Base-by-base conservation (phyloP, 2,797 vertebrate species). In the Picus viridis region DNA sequence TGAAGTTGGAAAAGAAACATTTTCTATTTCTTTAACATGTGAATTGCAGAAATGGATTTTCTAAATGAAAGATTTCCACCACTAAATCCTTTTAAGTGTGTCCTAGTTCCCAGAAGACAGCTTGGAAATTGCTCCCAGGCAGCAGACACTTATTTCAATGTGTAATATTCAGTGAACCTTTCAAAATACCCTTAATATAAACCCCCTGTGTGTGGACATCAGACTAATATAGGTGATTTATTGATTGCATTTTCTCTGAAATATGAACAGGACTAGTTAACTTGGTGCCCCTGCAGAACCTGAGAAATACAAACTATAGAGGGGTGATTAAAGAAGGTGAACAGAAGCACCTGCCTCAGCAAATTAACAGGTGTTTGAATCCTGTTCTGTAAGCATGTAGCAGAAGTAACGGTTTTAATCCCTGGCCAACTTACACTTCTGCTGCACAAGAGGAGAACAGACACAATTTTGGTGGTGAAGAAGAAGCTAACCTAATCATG, bases 71-170 rank as follows among this genome's bases (percentile, higher is more conserved):
- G 82, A 95, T 95, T 96, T 96, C 89, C 88, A 95, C 77, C 87
- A 90, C 77, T 97, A 97, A 97, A 97, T 97, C 92, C 91, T 97
- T 97, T 97, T 95, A 97, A 96, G 88, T 96, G 74, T 97, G 81
- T 95, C 92, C 95, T 96, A 71, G 86, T 95, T 97, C 95, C 93
- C 95, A 92, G 86, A 92, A 96, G 95, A 96, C 94, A 96, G 81
- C 82, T 93, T 95, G 61, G 59, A 97, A 97, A 97, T 96, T 97
- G 96, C 91, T 97, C 91, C 12, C 22, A 95, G 93, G 91, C 73
- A 97, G 90, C 61, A 97, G 94, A 83, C 86, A 92, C 92, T 94
- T 96, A 96, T 96, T 97, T 97, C 89, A 92, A 95, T 97, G 92
- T 95, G 88, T 91, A 96, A 96, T 97, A 97, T 96, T 96, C 95